Evolutionary conservation across 2,113 vertebrate genomes (phyloP).

Genomic region (Anser brachyrhynchus): DNA sequence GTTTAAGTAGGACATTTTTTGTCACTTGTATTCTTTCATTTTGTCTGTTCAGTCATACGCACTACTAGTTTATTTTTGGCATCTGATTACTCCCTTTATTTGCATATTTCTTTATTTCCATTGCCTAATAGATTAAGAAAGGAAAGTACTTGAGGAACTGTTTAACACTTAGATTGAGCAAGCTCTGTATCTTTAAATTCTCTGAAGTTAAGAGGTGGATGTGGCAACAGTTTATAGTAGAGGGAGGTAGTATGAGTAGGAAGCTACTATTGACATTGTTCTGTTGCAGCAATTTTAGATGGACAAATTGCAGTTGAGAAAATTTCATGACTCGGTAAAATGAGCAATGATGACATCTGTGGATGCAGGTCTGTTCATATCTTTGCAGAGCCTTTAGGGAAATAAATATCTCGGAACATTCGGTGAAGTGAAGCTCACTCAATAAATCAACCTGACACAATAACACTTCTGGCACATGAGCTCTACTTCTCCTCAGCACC

Average conservation of each 20-base stretch:
- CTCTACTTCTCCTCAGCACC: conserved; percentile 88
- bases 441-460: conserved; percentile 99
- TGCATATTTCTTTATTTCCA: neutral
- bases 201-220: conserved; percentile 57
- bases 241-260: conserved; percentile 74
- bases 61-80: neutral
- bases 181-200: conserved; percentile 60
- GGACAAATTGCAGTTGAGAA: conserved; percentile 90
- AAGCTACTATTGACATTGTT: conserved; percentile 88
- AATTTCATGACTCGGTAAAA: conserved; percentile 99
- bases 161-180: neutral
- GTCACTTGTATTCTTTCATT: neutral
- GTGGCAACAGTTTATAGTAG: conserved; percentile 50
- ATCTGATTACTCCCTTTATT: neutral
- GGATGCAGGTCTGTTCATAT: conserved; percentile 99
- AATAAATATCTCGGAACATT: conserved; percentile 99
- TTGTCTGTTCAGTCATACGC: neutral
- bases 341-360: conserved; percentile 99
- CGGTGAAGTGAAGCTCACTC: conserved; percentile 99
- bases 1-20: neutral
- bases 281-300: conserved; percentile 86
- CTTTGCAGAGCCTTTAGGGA: conserved; percentile 99
- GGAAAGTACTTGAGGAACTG: neutral
- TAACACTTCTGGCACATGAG: conserved; percentile 99
- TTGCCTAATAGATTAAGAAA: neutral